Evolutionary conservation across 2,888 invertebrate genomes (phyloP).

Genomic region (Melanotus villosus): DNA sequence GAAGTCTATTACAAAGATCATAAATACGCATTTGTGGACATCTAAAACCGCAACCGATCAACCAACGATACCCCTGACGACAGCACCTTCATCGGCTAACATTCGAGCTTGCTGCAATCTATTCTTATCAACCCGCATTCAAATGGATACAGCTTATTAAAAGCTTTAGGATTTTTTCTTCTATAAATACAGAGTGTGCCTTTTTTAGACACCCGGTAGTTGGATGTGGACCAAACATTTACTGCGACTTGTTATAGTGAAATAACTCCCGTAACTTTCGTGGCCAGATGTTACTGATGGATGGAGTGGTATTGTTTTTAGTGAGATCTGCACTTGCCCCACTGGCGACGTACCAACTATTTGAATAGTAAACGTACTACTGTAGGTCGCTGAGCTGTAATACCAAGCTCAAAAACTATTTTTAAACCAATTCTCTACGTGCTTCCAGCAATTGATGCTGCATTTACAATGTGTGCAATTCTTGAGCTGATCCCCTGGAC

Average conservation of each 20-base stretch:
- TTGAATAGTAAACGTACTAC: constrained; percentile 40
- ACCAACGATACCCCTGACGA: background rate
- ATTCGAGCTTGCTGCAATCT: background rate
- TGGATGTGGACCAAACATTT: constrained; percentile 47
- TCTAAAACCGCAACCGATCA: constrained; percentile 22
- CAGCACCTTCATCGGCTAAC: background rate
- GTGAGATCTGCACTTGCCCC: constrained; percentile 48
- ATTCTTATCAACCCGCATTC: constrained; percentile 26
- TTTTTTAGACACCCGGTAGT: constrained; percentile 57
- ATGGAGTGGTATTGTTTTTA: constrained; percentile 53
- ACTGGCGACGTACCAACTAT: constrained; percentile 53
- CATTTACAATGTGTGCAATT: background rate
- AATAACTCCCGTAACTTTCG: constrained; percentile 15
- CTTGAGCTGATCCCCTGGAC: background rate
- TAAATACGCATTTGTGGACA: constrained; percentile 23
- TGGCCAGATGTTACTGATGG: constrained; percentile 46
- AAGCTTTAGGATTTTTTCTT: constrained; percentile 14
- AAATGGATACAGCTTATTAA: background rate
- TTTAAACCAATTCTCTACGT: constrained; percentile 31
- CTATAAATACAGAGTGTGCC: constrained; percentile 31
- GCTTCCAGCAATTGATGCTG: constrained; percentile 9
- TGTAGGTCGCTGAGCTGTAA: constrained; percentile 35
- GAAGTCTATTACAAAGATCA: constrained; percentile 8
- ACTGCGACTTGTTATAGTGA: constrained; percentile 16
- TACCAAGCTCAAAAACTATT: constrained; percentile 17